Conservation (phyloP, 1,140 invertebrate species). For the Aphaenogaster rudis region DNA sequence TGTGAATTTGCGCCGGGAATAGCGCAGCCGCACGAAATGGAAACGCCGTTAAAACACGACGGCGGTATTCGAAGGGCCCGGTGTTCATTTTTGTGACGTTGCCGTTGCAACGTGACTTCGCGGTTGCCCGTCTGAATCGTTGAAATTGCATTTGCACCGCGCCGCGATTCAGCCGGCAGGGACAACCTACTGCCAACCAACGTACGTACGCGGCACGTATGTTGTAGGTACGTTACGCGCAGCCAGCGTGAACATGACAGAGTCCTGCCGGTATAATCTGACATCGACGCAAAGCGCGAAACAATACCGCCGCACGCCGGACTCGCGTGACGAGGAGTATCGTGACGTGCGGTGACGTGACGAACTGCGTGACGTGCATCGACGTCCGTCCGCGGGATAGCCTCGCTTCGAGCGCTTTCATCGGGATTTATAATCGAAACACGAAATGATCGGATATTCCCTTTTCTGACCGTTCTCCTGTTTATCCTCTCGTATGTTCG, state of each 20-base stretch:
- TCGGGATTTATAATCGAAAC: slow-evolving; percentile 43
- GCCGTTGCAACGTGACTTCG: slow-evolving; percentile 47
- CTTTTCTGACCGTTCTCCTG: neutral
- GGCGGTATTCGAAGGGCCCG: neutral
- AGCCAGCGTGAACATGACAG: slow-evolving; percentile 64
- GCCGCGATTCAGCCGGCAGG: slow-evolving; percentile 21
- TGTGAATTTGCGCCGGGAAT: slow-evolving; percentile 24
- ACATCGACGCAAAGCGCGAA: slow-evolving; percentile 67
- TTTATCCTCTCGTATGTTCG: neutral
- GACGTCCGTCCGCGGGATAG: slow-evolving; percentile 17
- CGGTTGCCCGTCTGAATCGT: slow-evolving; percentile 46
- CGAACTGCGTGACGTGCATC: slow-evolving; percentile 49
- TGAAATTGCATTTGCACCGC: slow-evolving; percentile 68
- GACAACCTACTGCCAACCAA: neutral
- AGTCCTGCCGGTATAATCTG: slow-evolving; percentile 68
- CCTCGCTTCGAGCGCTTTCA: slow-evolving; percentile 38
- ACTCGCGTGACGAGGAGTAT: slow-evolving; percentile 46
- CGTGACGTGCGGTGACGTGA: slow-evolving; percentile 49
- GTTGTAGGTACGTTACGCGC: neutral
- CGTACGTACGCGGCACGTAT: slow-evolving; percentile 8
- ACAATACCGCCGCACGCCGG: slow-evolving; percentile 58
- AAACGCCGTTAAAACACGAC: slow-evolving; percentile 14
- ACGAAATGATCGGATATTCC: slow-evolving; percentile 32
- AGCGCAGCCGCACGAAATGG: slow-evolving; percentile 26
- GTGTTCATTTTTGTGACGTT: slow-evolving; percentile 46